Conservation (phyloP, 2,797 vertebrate species). For the Echeneis naucrates region DNA sequence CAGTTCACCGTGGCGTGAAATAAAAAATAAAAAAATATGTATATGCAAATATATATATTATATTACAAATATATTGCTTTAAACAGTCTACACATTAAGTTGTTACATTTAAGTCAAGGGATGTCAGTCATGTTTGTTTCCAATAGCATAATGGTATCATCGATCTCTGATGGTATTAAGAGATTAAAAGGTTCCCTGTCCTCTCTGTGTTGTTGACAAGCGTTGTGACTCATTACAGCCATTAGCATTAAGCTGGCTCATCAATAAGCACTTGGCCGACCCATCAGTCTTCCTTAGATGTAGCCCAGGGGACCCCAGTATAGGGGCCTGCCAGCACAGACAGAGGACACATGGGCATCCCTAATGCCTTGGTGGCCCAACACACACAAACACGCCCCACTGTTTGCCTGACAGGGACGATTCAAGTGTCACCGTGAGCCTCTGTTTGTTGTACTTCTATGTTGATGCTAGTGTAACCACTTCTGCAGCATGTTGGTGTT, state of each 20-base stretch:
- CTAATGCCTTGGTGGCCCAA: slow-evolving; percentile 45
- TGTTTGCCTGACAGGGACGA: slow-evolving; percentile 43
- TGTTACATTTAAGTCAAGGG: slow-evolving; percentile 45
- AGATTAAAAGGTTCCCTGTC: slow-evolving; percentile 82
- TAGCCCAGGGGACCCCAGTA: slow-evolving; percentile 56
- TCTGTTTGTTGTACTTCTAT: slow-evolving; percentile 34
- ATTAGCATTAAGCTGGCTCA: slow-evolving; percentile 84
- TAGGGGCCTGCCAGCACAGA: slow-evolving; percentile 45
- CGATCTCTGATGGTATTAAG: slow-evolving; percentile 79
- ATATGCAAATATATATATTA: slow-evolving; percentile 28
- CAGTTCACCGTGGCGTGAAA: background rate
- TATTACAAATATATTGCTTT: no score
- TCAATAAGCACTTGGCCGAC: slow-evolving; percentile 82
- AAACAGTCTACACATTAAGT: slow-evolving; percentile 41
- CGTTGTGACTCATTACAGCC: slow-evolving; percentile 79
- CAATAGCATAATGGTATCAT: slow-evolving; percentile 52
- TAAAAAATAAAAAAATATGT: slow-evolving; percentile 11
- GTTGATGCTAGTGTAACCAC: slow-evolving; percentile 34
- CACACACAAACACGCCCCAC: slow-evolving; percentile 3
- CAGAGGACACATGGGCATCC: slow-evolving; percentile 35
- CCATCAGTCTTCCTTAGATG: slow-evolving; percentile 74
- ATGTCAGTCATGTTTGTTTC: slow-evolving; percentile 62
- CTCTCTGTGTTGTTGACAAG: slow-evolving; percentile 78
- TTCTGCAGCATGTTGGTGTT: slow-evolving; percentile 51
- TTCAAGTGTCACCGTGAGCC: slow-evolving; percentile 27